Evolutionary conservation across 2,888 invertebrate species (phyloP), one percentile per base, ranked within the genome.

Genomic region (Drosophila infuscata): DNA sequence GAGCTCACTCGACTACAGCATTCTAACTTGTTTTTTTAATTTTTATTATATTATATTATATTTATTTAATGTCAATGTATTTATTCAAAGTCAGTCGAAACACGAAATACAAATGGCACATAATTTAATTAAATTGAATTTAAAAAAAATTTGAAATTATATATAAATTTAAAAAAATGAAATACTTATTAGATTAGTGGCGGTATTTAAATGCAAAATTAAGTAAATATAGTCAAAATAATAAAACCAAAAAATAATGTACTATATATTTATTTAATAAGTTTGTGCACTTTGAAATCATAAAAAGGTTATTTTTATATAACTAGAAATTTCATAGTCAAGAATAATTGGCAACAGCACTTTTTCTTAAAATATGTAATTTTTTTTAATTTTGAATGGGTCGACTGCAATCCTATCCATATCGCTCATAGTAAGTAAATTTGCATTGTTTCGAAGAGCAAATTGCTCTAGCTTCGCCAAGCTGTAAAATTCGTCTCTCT

Each of bases 401-500:
- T 48, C 5, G 20, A 48, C 17, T 48, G 46, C 9, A 48, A 25
- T 32, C n/a, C 36, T 61, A 38, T 32, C 49, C 33, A 7, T 20
- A 0, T 29, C 25, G 33, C 8, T 25, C 3, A 17, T 20, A 12
- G 17, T 20, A 35, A 46, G 32, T 33, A 8, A 12, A 64, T 33
- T 25, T 7, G 2, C 11, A 46, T 15, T 2, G 3, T 4, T 30
- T 17, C 12, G 0, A 56, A 66, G 48, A 38, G 38, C 33, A 15
- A 1, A 35, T 11, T 32, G n/a, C 48, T 59, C 57, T 71, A 67
- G 32, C 5, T 17, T 29, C 17, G 5, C n/a, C n/a, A 12, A 25
- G 0, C 12, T 17, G 32, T 25, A 17, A 41, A 12, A 0, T 17
- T 3, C 20, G 4, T 32, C 43, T 65, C 80, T 79, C 78, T 79